Evolutionary conservation across 2,797 vertebrate genomes (phyloP).

Genomic region (Aldrovandia affinis): DNA sequence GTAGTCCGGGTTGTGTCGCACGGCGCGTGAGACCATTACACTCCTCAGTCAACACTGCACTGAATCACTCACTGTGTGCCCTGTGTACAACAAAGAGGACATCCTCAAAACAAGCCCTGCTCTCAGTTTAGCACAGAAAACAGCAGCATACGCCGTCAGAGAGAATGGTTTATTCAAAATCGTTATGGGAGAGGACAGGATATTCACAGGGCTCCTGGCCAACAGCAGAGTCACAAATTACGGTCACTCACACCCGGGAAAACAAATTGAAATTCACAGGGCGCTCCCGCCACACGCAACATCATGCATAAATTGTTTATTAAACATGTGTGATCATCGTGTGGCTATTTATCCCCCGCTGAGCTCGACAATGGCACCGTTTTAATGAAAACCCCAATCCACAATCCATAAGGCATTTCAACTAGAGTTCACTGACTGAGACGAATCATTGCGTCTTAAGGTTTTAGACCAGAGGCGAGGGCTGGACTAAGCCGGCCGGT

Average conservation of each 20-base stretch:
- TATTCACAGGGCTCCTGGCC: not conserved
- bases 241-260: not conserved
- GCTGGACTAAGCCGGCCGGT: not conserved
- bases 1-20: too few species aligned
- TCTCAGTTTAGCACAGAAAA: not conserved
- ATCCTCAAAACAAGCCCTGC: not conserved
- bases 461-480: slow-evolving; percentile 15
- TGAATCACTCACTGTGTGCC: not conserved
- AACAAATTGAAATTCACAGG: not conserved
- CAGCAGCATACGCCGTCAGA: not conserved
- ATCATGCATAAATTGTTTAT: not conserved
- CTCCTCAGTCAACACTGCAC: not conserved
- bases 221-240: not conserved
- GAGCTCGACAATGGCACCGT: not conserved
- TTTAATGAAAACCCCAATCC: slow-evolving; percentile 51
- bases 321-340: not conserved
- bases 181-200: not conserved
- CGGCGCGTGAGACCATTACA: too few species aligned
- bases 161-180: not conserved
- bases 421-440: slow-evolving; percentile 43
- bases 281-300: too few species aligned
- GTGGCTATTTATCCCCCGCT: slow-evolving; percentile 28
- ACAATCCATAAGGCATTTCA: slow-evolving; percentile 42
- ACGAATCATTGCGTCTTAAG: slow-evolving; percentile 44
- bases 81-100: too few species aligned